phyloP scores from a whole-genome alignment of 2,888 invertebrate species.

The Nymphalis polychloros region DNA sequence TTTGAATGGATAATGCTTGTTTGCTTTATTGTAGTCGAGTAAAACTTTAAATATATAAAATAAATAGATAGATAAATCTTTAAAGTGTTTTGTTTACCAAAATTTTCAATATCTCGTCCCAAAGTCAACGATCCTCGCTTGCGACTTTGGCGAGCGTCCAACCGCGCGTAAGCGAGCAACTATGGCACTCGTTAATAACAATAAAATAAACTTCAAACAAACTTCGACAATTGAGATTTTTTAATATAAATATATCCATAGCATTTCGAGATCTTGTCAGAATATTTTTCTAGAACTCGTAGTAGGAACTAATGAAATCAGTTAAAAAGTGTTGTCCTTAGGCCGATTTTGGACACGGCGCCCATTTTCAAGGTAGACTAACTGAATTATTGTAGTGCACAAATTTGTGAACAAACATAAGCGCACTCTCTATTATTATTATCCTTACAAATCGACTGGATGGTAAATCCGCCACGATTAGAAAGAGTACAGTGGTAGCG shows the following conservation, averaged over 20 bases:
- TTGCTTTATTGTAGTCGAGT: too few relatives aligned
- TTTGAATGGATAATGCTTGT: too few relatives aligned
- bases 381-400: too few relatives aligned
- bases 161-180: slow-evolving; percentile 10
- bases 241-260: neutral
- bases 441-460: too few relatives aligned
- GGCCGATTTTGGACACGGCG: too few relatives aligned
- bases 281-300: neutral
- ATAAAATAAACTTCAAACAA: slow-evolving; percentile 11
- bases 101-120: slow-evolving; percentile 10
- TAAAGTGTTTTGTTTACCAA: slow-evolving; percentile 11
- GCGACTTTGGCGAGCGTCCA: slow-evolving; percentile 20
- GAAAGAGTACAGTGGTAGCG: too few relatives aligned
- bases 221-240: neutral
- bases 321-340: neutral
- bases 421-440: too few relatives aligned
- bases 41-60: neutral
- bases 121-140: slow-evolving; percentile 15
- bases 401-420: too few relatives aligned
- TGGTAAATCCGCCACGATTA: too few relatives aligned
- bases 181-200: slow-evolving; percentile 16
- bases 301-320: neutral
- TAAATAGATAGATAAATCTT: neutral
- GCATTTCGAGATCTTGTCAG: too few relatives aligned
- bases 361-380: too few relatives aligned